Conservation (phyloP, 2,888 invertebrate genomes). For the Lepidocyrtoides sp. region DNA sequence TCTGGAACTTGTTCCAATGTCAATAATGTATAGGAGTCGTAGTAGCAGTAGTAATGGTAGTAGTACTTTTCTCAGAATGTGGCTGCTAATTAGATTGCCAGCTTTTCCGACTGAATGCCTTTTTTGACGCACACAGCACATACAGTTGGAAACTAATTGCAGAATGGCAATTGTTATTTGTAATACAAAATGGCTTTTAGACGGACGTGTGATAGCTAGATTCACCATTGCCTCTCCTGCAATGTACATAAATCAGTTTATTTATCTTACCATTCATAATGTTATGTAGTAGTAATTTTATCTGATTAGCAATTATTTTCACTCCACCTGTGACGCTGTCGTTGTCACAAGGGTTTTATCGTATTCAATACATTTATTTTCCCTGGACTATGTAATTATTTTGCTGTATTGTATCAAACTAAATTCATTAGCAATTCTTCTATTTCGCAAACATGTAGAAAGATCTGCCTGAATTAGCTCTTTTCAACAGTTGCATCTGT, state of each 20-base stretch:
- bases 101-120: constrained; percentile 50
- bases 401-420: not conserved
- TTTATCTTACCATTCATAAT: constrained; percentile 17
- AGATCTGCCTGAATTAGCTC: not conserved
- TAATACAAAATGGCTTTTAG: not conserved
- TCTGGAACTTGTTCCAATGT: constrained; percentile 59
- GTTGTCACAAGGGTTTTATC: not conserved
- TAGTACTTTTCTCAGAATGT: constrained; percentile 28
- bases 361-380: not conserved
- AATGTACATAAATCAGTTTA: constrained; percentile 37
- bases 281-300: constrained; percentile 16
- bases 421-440: not conserved
- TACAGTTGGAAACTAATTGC: constrained; percentile 11
- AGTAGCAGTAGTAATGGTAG: not conserved
- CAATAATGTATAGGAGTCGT: no score
- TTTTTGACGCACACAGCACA: not conserved
- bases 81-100: constrained; percentile 65
- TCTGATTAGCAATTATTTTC: constrained; percentile 35
- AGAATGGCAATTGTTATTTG: not conserved
- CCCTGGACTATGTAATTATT: not conserved
- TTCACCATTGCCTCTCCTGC: not conserved
- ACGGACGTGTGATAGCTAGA: not conserved
- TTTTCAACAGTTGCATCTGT: not conserved
- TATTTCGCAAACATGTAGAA: not conserved
- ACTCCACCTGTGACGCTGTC: constrained; percentile 36